Percentiles rank a stretch among this genome's conserved stretches.
Conservation (phyloP, 2,797 vertebrate genomes). For the Pseudochirops cupreus region DNA sequence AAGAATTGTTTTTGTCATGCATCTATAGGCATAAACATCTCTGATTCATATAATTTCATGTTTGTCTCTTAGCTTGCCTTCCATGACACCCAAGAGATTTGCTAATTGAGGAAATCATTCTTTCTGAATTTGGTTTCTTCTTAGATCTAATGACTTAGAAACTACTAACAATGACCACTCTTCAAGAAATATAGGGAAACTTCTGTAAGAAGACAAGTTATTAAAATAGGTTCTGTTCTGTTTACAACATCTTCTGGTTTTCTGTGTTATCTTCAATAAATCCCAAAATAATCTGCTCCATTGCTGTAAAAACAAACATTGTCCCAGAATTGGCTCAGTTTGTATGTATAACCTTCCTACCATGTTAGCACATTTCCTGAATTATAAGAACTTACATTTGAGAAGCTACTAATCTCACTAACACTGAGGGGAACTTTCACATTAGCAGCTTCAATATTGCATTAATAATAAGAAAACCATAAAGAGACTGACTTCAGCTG, state of each 20-base stretch:
- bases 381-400: slow-evolving; percentile 64
- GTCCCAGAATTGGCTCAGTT: slow-evolving; percentile 71
- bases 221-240: slow-evolving; percentile 72
- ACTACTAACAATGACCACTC: slow-evolving; percentile 49
- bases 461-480: slow-evolving; percentile 78
- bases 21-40: neutral
- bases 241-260: slow-evolving; percentile 54
- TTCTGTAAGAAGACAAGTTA: slow-evolving; percentile 50
- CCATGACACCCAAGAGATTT: neutral
- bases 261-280: slow-evolving; percentile 65
- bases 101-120: neutral
- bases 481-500: slow-evolving; percentile 62
- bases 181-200: slow-evolving; percentile 41
- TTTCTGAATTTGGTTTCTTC: slow-evolving; percentile 58
- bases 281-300: slow-evolving; percentile 68
- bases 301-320: slow-evolving; percentile 51
- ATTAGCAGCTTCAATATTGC: slow-evolving; percentile 73
- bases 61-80: neutral
- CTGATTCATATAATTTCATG: neutral
- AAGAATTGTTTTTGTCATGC: neutral
- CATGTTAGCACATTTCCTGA: slow-evolving; percentile 62
- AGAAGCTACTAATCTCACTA: slow-evolving; percentile 76
- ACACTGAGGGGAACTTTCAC: slow-evolving; percentile 76
- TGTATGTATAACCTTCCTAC: slow-evolving; percentile 72
- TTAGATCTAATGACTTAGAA: slow-evolving; percentile 37